phyloP scores from a whole-genome alignment of 2,888 invertebrate genomes.

The Rhingia rostrata region DNA sequence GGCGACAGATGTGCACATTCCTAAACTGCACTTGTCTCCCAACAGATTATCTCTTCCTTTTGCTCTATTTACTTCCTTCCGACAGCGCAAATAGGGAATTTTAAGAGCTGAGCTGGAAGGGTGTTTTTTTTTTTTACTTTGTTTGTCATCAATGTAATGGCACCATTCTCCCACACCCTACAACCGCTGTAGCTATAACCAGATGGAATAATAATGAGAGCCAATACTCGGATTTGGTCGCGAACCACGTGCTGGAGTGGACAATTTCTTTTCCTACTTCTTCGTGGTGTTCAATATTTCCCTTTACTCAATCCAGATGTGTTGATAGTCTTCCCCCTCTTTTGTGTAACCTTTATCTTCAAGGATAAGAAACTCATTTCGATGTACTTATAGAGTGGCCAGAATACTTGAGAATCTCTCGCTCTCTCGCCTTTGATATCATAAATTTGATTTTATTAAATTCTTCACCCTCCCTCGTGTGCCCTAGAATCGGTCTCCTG shows the following conservation, averaged over 20 bases:
- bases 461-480: constrained; percentile 10
- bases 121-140: constrained; percentile 62
- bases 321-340: constrained; percentile 29
- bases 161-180: constrained; percentile 17
- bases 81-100: constrained; percentile 50
- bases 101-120: constrained; percentile 23
- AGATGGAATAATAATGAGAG: constrained; percentile 69
- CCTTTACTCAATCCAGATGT: constrained; percentile 52
- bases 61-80: neutral
- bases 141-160: constrained; percentile 59
- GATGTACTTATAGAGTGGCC: constrained; percentile 32
- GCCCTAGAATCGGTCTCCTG: constrained; percentile 3
- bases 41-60: constrained; percentile 51
- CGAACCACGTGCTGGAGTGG: constrained; percentile 34
- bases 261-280: constrained; percentile 20
- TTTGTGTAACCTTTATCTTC: neutral
- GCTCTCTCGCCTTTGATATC: constrained; percentile 41
- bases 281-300: constrained; percentile 44
- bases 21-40: constrained; percentile 62
- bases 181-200: constrained; percentile 12
- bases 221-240: constrained; percentile 50
- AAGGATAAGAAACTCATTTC: constrained; percentile 52
- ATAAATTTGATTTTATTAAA: constrained; percentile 71
- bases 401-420: constrained; percentile 30
- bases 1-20: constrained; percentile 67